Evolutionary conservation across 2,113 vertebrate species (phyloP).

Genomic region (Cavia porcellus): DNA sequence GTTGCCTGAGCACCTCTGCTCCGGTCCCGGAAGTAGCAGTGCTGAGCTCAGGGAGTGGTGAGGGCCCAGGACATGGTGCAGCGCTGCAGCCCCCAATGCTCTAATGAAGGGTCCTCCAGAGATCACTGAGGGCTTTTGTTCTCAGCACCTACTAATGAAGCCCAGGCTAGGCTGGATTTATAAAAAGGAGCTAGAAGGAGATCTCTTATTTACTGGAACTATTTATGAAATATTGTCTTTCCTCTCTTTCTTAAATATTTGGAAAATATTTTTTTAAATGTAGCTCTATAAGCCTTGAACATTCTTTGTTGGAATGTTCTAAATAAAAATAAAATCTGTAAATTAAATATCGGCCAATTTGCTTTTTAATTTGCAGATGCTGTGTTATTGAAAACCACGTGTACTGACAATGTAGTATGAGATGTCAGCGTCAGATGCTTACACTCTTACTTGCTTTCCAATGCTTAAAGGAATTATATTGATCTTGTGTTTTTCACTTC

Average conservation of each 20-base stretch:
- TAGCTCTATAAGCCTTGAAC: neutral
- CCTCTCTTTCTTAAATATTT: neutral
- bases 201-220: neutral
- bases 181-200: neutral
- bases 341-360: neutral
- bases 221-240: neutral
- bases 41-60: neutral
- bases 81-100: too few relatives aligned
- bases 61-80: neutral
- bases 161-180: neutral
- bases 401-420: neutral
- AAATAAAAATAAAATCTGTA: neutral
- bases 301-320: neutral
- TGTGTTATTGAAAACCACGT: neutral
- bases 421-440: neutral
- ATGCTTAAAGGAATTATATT: neutral
- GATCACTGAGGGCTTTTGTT: neutral
- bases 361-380: neutral
- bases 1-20: neutral
- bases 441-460: neutral
- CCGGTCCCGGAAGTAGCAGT: neutral
- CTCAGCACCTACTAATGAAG: neutral
- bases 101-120: too few relatives aligned
- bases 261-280: neutral
- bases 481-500: neutral